Evolutionary conservation across 2,113 vertebrate species (phyloP).

Genomic region (Muntiacus muntjak): DNA sequence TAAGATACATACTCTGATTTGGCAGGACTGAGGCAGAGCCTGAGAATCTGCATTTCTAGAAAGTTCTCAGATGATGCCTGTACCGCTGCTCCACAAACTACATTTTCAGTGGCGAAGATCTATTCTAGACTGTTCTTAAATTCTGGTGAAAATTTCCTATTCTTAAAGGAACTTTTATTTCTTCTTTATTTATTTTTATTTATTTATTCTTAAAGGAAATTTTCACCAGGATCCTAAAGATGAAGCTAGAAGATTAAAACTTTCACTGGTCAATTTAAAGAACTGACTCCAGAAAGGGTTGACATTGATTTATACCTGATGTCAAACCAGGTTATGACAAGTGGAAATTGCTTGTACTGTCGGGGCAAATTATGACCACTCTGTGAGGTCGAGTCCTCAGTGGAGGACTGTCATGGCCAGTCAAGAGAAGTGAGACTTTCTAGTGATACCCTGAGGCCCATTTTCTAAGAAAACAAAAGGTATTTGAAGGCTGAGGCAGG

Average conservation of each 20-base stretch:
- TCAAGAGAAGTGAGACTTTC: neutral
- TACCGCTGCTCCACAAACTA: neutral
- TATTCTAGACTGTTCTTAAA: neutral
- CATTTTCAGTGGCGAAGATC: neutral
- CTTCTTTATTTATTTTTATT: neutral
- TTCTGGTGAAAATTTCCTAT: neutral
- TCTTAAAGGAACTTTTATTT: neutral
- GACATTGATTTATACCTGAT: neutral
- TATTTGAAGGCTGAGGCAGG: constrained; percentile 5
- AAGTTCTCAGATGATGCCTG: neutral
- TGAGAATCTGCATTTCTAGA: neutral
- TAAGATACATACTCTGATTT: neutral
- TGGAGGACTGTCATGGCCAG: neutral
- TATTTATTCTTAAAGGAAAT: neutral
- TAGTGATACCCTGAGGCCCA: neutral
- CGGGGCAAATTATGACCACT: neutral
- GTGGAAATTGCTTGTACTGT: neutral
- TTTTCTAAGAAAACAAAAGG: neutral
- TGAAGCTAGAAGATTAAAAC: neutral
- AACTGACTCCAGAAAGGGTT: neutral
- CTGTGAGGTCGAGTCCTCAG: neutral
- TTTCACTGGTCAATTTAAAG: neutral
- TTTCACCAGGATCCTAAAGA: neutral
- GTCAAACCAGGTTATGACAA: neutral
- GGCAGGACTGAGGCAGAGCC: neutral